A percentile compares a stretch with the other conserved stretches of the same genome.
These are phyloP conservation scores for Tyria jacobaeae DNA, from an alignment of 2,888 invertebrate species.

Conservation along the genomic window DNA sequence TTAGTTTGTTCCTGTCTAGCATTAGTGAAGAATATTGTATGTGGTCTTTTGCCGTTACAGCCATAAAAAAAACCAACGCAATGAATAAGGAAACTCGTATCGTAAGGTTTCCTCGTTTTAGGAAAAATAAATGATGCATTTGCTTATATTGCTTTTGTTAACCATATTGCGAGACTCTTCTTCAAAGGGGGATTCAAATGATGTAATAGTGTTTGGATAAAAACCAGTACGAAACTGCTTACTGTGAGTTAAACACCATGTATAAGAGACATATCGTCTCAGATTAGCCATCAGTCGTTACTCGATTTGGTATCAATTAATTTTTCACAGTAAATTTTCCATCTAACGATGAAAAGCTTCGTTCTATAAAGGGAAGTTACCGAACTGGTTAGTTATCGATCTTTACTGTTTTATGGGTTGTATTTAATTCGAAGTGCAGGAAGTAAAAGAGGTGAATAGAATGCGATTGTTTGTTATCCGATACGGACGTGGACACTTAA, in stretches of 20 bases:
- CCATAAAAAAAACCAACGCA: no score
- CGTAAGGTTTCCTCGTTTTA: neutral
- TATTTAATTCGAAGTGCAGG: no score
- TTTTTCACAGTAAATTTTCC: slow-evolving; percentile 48
- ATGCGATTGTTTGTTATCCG: neutral
- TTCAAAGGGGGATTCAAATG: neutral
- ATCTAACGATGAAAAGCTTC: slow-evolving; percentile 37
- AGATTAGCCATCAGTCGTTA: slow-evolving; percentile 28
- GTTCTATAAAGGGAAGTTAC: slow-evolving; percentile 28
- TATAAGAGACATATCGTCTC: slow-evolving; percentile 21
- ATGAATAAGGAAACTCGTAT: no score
- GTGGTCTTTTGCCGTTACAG: no score
- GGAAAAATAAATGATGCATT: neutral
- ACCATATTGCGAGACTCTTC: neutral
- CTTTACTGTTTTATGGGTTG: neutral
- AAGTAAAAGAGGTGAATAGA: no score
- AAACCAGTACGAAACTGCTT: neutral
- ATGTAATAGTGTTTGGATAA: neutral
- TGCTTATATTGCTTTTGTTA: neutral
- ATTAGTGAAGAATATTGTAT: no score
- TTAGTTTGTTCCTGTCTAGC: no score
- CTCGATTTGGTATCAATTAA: slow-evolving; percentile 55
- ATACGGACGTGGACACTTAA: no score
- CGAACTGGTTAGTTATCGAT: neutral
- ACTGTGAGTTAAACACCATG: slow-evolving; percentile 1